Percentiles rank a stretch among this genome's conserved stretches.
Conservation (phyloP, 2,113 vertebrate genomes). For the Grammomys dolichurus region DNA sequence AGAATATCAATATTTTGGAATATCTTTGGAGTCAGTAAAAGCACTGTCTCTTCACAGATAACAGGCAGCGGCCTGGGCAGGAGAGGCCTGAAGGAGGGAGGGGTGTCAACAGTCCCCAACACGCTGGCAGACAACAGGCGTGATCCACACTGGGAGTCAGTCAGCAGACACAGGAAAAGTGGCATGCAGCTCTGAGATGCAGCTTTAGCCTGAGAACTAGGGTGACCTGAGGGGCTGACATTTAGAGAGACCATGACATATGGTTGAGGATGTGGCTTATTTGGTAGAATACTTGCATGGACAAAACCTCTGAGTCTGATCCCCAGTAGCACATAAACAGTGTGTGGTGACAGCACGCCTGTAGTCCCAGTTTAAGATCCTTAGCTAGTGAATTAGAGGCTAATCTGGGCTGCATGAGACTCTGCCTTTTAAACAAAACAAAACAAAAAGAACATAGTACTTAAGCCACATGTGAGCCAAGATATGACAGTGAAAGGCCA, state of each 20-base stretch:
- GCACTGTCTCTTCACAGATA: neutral
- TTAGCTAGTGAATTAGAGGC: neutral
- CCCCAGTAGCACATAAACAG: neutral
- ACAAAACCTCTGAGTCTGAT: neutral
- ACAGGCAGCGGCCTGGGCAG: neutral
- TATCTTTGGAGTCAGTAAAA: neutral
- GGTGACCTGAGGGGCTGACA: neutral
- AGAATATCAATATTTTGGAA: neutral
- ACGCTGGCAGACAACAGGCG: neutral
- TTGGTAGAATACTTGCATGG: neutral
- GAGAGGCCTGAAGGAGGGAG: neutral
- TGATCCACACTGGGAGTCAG: neutral
- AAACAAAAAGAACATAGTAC: rapidly evolving
- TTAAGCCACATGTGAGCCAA: rapidly evolving
- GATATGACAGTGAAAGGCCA: rapidly evolving
- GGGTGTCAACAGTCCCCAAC: neutral
- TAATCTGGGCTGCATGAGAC: neutral
- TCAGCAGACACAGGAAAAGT: neutral
- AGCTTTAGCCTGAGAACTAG: neutral
- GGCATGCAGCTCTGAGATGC: neutral
- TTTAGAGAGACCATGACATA: neutral
- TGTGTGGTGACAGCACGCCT: neutral
- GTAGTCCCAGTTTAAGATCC: neutral
- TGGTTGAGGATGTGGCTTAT: neutral
- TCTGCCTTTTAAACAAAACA: neutral